phyloP scores from a whole-genome alignment of 1,140 invertebrate genomes.

The Chelonus insularis region DNA sequence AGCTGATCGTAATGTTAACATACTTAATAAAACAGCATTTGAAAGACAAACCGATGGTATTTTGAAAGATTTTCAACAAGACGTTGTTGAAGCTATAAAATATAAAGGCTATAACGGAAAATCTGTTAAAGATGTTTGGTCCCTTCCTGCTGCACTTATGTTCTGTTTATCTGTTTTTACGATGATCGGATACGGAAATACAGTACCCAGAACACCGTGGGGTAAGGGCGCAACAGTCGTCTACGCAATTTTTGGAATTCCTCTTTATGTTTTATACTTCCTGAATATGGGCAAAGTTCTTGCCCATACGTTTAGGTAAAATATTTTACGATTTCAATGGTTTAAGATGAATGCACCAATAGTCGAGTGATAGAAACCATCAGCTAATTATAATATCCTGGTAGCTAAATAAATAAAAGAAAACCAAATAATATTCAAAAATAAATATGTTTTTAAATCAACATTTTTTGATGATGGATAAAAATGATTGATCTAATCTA shows the following conservation, averaged over 20 bases:
- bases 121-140: conserved; percentile 74
- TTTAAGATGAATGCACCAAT: not conserved
- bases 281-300: conserved; percentile 87
- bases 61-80: conserved; percentile 71
- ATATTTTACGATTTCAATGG: not conserved
- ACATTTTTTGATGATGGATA: too few relatives aligned
- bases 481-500: too few relatives aligned
- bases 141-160: conserved; percentile 59
- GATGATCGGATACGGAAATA: conserved; percentile 95
- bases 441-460: too few relatives aligned
- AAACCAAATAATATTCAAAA: too few relatives aligned
- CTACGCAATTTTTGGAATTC: conserved; percentile 94
- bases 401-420: too few relatives aligned
- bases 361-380: too few relatives aligned
- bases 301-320: conserved; percentile 69
- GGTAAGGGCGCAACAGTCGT: conserved; percentile 91
- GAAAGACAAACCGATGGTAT: conserved; percentile 66
- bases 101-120: conserved; percentile 80
- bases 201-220: conserved; percentile 86
- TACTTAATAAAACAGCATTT: conserved; percentile 78
- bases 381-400: too few relatives aligned
- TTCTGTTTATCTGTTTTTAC: conserved; percentile 81
- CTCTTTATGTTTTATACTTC: conserved; percentile 87
- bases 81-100: conserved; percentile 69
- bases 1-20: conserved; percentile 63